A percentile compares a stretch with the other conserved stretches of the same genome.
phyloP scores from a whole-genome alignment of 2,888 invertebrate species.

The Leptopilina drosophilae region DNA sequence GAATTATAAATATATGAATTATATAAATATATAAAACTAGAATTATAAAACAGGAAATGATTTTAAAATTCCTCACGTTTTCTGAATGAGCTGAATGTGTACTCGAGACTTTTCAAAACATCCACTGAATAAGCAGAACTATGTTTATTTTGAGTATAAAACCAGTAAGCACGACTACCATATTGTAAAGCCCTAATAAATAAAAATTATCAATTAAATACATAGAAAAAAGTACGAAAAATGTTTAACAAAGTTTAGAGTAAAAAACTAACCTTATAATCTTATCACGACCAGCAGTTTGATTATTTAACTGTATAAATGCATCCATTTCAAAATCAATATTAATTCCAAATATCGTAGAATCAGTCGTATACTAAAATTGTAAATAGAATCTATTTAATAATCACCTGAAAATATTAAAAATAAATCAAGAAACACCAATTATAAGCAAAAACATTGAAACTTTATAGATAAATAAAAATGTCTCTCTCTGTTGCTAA shows the following conservation, averaged over 20 bases:
- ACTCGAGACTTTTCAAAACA: constrained; percentile 88
- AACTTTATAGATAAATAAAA: no score
- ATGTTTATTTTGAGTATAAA: constrained; percentile 83
- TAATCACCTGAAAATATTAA: not conserved
- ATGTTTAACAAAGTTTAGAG: constrained; percentile 3
- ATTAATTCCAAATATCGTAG: not conserved
- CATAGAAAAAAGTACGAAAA: constrained; percentile 28
- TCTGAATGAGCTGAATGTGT: constrained; percentile 89
- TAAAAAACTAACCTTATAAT: constrained; percentile 75
- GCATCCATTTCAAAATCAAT: constrained; percentile 75
- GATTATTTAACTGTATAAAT: constrained; percentile 77
- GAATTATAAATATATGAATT: not conserved
- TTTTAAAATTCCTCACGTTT: constrained; percentile 81
- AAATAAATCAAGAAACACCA: not conserved
- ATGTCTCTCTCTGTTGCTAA: not conserved
- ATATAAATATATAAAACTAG: no score
- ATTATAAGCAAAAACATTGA: no score
- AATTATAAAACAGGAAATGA: no score
- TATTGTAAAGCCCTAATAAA: constrained; percentile 85
- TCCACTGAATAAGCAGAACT: constrained; percentile 81
- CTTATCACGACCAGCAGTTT: constrained; percentile 79
- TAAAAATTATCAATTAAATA: constrained; percentile 13
- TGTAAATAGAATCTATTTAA: not conserved
- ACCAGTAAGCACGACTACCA: constrained; percentile 88
- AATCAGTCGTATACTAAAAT: not conserved